phyloP scores from a whole-genome alignment of 2,113 vertebrate species.

The Albula glossodonta region DNA sequence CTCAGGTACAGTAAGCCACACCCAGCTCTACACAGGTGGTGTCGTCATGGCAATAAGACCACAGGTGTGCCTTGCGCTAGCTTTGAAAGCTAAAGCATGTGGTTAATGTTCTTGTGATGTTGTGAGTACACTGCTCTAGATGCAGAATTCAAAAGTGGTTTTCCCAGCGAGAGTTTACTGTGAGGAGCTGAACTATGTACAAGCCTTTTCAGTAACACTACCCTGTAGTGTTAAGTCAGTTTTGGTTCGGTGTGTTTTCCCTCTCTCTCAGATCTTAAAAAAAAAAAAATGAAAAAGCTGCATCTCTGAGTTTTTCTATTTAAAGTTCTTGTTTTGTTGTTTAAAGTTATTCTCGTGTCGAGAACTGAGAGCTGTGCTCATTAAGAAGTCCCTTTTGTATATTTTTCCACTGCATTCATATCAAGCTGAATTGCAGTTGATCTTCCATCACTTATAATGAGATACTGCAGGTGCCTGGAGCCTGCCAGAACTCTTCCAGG shows the following conservation, averaged over 20 bases:
- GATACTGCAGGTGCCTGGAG: neutral
- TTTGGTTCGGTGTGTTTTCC: neutral
- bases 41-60: neutral
- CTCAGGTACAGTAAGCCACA: constrained; percentile 80
- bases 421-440: neutral
- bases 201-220: neutral
- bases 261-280: neutral
- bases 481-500: neutral
- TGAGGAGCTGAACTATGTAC: neutral
- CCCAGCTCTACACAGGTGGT: neutral
- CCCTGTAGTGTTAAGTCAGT: neutral
- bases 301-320: neutral
- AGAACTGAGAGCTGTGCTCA: neutral
- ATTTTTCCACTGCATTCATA: neutral
- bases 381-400: neutral
- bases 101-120: neutral
- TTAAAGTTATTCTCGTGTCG: neutral
- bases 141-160: neutral
- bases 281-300: too few species aligned
- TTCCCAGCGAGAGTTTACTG: neutral
- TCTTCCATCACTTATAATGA: too few species aligned
- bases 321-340: neutral
- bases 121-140: neutral
- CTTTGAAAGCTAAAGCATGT: neutral
- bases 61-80: neutral